A percentile compares a stretch with the other conserved stretches of the same genome.
phyloP scores from a whole-genome alignment of 2,797 vertebrate species.

The Ciconia nigra region DNA sequence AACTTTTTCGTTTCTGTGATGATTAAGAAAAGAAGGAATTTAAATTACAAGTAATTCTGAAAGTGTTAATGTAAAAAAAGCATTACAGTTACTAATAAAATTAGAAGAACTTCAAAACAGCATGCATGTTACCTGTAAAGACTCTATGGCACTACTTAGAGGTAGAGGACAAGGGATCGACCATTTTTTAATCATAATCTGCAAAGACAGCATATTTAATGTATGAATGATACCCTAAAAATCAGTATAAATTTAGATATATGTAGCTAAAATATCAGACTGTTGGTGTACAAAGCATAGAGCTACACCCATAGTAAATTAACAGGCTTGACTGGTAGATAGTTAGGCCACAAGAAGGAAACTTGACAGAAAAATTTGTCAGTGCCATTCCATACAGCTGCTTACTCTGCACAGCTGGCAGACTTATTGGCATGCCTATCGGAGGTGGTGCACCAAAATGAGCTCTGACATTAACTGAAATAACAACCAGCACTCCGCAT shows the following conservation, averaged over 20 bases:
- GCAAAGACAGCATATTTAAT: slow-evolving; percentile 40
- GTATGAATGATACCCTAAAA: not conserved
- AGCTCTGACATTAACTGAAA: slow-evolving; percentile 22
- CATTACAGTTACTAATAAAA: not conserved
- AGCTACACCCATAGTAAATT: not conserved
- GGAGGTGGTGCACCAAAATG: not conserved
- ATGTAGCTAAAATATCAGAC: not conserved
- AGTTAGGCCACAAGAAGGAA: not conserved
- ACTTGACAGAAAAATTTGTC: not conserved
- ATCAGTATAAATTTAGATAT: not conserved
- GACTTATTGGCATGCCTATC: not conserved
- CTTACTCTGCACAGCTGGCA: slow-evolving; percentile 29
- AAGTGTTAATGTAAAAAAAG: not conserved
- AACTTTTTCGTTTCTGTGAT: not conserved
- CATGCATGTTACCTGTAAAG: slow-evolving; percentile 69
- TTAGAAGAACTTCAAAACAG: slow-evolving; percentile 1
- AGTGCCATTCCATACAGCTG: not conserved
- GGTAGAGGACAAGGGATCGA: slow-evolving; percentile 90
- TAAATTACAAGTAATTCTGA: not conserved
- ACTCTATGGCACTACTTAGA: slow-evolving; percentile 63
- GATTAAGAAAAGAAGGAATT: slow-evolving; percentile 38
- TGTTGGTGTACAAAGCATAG: not conserved
- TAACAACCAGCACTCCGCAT: not conserved
- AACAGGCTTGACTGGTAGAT: not conserved
- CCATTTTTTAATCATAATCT: slow-evolving; percentile 94